Percentiles rank a stretch among this genome's conserved stretches.
These are phyloP conservation scores for Alcis repandata DNA, from an alignment of 2,888 invertebrate genomes.

Conservation along the genomic window DNA sequence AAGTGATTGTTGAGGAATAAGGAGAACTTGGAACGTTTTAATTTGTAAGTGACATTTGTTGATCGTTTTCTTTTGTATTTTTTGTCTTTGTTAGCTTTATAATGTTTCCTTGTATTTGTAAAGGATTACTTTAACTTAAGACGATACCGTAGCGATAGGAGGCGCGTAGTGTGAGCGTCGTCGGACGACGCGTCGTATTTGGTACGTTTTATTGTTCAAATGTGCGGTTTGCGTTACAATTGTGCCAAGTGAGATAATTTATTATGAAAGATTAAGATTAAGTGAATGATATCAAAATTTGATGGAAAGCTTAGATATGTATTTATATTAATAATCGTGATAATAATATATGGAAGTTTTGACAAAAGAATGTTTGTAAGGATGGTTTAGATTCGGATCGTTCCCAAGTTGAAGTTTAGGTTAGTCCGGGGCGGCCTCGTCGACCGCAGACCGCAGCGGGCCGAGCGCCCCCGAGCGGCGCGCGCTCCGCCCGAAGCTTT, in stretches of 20 bases:
- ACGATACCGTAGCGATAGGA: constrained; percentile 71
- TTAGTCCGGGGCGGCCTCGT: constrained; percentile 53
- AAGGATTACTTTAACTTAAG: constrained; percentile 67
- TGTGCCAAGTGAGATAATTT: constrained; percentile 86
- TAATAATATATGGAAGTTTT: constrained; percentile 85
- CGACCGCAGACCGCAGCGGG: constrained; percentile 35
- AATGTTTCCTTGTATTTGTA: constrained; percentile 76
- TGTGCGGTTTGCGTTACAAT: constrained; percentile 82
- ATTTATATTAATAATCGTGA: constrained; percentile 84
- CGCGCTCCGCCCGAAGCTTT: not conserved
- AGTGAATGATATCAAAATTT: constrained; percentile 85
- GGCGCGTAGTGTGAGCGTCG: constrained; percentile 66
- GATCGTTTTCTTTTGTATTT: constrained; percentile 84
- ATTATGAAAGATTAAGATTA: constrained; percentile 84
- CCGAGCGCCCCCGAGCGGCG: no score
- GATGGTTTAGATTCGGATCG: constrained; percentile 69
- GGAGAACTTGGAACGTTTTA: constrained; percentile 79
- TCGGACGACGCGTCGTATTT: constrained; percentile 65
- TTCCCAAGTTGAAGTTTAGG: constrained; percentile 70
- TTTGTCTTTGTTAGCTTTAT: constrained; percentile 85
- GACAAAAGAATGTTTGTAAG: constrained; percentile 71
- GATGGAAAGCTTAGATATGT: constrained; percentile 76
- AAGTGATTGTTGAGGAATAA: constrained; percentile 81
- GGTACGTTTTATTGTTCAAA: constrained; percentile 74
- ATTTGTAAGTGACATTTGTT: constrained; percentile 85